Evolutionary conservation across 2,888 invertebrate species (phyloP).

Genomic region (Morinoia aosen): DNA sequence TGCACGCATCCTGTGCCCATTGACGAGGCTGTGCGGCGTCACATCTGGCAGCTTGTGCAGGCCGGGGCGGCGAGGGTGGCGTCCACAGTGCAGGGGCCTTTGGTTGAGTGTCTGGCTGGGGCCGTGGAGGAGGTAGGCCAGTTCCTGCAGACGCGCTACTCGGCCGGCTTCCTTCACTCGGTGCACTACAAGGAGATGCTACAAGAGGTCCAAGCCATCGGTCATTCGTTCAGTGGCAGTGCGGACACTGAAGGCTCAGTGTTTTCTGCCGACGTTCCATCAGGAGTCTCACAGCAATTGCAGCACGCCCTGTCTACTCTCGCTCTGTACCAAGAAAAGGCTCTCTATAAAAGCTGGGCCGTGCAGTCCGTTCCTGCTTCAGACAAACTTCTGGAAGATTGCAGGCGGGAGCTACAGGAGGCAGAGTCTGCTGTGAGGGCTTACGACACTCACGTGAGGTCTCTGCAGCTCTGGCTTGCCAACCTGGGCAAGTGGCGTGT

Average conservation of each 20-base stretch:
- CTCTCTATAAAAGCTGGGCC: slow-evolving; percentile 36
- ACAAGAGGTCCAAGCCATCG: background rate
- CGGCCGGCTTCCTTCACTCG: slow-evolving; percentile 39
- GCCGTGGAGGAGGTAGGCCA: slow-evolving; percentile 50
- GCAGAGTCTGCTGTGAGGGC: slow-evolving; percentile 81
- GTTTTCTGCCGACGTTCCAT: background rate
- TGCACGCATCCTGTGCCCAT: slow-evolving; percentile 42
- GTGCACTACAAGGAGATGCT: slow-evolving; percentile 42
- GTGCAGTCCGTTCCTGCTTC: background rate
- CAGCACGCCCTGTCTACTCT: slow-evolving; percentile 23
- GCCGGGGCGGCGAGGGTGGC: background rate
- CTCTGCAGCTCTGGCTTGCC: slow-evolving; percentile 92
- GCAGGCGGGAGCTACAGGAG: background rate
- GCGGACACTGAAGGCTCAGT: background rate
- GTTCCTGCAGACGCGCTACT: slow-evolving; percentile 50
- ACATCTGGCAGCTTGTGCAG: slow-evolving; percentile 27
- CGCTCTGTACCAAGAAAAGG: slow-evolving; percentile 37
- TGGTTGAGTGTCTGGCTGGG: slow-evolving; percentile 44
- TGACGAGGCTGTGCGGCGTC: background rate
- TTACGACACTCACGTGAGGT: slow-evolving; percentile 83
- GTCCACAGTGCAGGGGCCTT: background rate
- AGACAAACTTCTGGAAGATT: slow-evolving; percentile 35
- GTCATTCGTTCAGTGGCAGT: background rate
- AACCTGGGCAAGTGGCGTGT: slow-evolving; percentile 91
- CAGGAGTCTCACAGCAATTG: slow-evolving; percentile 29